Evolutionary conservation across 2,113 vertebrate species (phyloP).

Genomic region (Eidolon helvum): DNA sequence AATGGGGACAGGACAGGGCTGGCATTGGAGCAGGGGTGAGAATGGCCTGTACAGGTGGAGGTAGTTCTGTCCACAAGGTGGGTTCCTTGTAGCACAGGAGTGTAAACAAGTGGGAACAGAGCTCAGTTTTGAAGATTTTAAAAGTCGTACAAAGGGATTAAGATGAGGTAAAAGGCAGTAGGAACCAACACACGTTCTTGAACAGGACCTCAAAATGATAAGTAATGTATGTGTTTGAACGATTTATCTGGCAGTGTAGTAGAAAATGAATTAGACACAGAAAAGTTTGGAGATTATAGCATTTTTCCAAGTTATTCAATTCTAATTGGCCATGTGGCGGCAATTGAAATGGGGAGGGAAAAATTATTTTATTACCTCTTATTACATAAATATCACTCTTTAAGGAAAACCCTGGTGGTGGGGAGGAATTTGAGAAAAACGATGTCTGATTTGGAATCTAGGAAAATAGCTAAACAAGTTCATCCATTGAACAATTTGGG

Average conservation of each 20-base stretch:
- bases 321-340: background rate
- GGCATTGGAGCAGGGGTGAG: background rate
- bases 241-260: background rate
- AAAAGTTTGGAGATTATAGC: background rate
- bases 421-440: background rate
- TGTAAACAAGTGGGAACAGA: background rate
- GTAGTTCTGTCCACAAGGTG: background rate
- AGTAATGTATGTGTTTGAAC: background rate
- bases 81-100: background rate
- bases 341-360: background rate
- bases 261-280: background rate
- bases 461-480: background rate
- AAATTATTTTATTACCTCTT: background rate
- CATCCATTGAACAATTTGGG: background rate
- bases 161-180: background rate
- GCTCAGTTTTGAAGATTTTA: background rate
- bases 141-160: background rate
- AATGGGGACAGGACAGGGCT: background rate
- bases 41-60: background rate
- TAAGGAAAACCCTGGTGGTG: background rate
- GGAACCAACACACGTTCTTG: background rate
- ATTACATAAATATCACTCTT: background rate
- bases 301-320: background rate
- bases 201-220: background rate
- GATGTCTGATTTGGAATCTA: background rate